These are phyloP conservation scores for Stichopus chloronotus DNA, from an alignment of 35 echinoderm and acorn worm species.

Conservation along the genomic window DNA sequence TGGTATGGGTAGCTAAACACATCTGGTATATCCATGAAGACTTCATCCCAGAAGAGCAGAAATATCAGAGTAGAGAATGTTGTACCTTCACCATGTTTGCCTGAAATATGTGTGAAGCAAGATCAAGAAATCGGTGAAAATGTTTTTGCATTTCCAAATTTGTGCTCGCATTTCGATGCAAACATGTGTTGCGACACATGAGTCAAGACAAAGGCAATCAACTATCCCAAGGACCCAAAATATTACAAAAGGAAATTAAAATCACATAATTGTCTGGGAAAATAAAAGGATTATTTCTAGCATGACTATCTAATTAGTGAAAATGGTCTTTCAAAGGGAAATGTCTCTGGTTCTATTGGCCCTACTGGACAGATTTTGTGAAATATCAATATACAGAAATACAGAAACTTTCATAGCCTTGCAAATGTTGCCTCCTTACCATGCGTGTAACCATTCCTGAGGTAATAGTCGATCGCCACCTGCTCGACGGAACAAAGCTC, in stretches of 20 bases:
- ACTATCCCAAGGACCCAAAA: too few relatives aligned
- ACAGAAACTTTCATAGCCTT: background rate
- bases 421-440: conserved; percentile 51
- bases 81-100: conserved; percentile 91
- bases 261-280: background rate
- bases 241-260: conserved; percentile 4
- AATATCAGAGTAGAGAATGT: conserved; percentile 79
- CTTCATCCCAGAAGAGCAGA: conserved; percentile 88
- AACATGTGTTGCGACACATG: too few relatives aligned
- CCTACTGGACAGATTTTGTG: too few relatives aligned
- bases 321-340: too few relatives aligned
- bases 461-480: conserved; percentile 82
- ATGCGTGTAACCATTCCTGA: conserved; percentile 66
- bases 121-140: too few relatives aligned
- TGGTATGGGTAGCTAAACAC: conserved; percentile 93
- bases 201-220: too few relatives aligned
- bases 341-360: too few relatives aligned
- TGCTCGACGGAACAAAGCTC: conserved; percentile 87
- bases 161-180: too few relatives aligned
- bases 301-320: background rate
- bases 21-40: conserved; percentile 90
- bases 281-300: background rate
- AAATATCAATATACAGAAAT: background rate
- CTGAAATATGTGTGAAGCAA: conserved; percentile 14
- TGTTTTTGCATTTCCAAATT: too few relatives aligned